Evolutionary conservation across 2,113 vertebrate genomes (phyloP).

Genomic region (Sardina pilchardus): DNA sequence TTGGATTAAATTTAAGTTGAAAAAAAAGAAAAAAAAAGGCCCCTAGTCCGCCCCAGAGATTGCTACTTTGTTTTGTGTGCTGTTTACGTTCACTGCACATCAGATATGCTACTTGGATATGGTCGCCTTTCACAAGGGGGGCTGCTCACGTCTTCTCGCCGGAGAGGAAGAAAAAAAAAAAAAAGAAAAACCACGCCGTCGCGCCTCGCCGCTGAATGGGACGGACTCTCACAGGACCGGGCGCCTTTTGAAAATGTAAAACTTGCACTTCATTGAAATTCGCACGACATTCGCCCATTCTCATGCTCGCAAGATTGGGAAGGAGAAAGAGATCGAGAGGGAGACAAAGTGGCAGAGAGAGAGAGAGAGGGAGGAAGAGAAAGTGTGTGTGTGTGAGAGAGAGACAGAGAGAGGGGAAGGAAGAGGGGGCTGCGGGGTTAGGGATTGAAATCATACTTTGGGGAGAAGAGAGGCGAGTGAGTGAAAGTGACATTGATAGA

Average conservation of each 20-base stretch:
- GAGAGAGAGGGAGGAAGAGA: neutral
- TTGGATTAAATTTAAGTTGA: neutral
- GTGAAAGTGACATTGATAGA: conserved; percentile 9
- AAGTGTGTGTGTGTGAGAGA: neutral
- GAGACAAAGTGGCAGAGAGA: neutral
- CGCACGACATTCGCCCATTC: neutral
- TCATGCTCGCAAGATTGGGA: neutral
- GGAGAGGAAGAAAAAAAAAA: no score
- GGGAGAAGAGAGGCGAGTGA: neutral
- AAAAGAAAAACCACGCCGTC: neutral
- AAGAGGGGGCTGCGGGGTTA: neutral
- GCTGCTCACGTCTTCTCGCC: neutral
- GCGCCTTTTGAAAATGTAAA: conserved; percentile 16
- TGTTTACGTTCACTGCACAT: neutral
- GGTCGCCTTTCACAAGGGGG: neutral
- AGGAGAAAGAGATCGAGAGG: conserved; percentile 29
- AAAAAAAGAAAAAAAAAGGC: neutral
- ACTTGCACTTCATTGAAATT: conserved; percentile 17
- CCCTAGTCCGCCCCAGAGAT: neutral
- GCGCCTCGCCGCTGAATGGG: neutral
- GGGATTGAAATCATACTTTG: conserved; percentile 11
- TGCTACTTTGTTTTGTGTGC: neutral
- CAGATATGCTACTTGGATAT: neutral
- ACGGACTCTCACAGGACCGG: neutral
- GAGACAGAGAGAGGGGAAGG: neutral